Base-by-base conservation (phyloP, 2,888 invertebrate species). In the Melanchra persicariae region DNA sequence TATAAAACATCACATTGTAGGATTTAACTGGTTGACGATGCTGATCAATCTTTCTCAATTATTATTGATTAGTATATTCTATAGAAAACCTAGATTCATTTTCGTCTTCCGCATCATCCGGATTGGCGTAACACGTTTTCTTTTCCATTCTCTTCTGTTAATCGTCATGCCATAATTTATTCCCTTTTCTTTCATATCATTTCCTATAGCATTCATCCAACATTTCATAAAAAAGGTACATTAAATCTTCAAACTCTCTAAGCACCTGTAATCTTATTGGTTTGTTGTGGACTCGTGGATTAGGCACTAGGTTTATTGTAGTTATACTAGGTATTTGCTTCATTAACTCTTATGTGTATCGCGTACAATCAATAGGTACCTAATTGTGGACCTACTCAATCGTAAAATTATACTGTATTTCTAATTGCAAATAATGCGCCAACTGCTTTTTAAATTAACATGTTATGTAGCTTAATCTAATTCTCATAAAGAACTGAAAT, bases 331-430 rank as follows among this genome's bases (percentile, higher is more conserved):
- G n/a, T n/a, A 1, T 57, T 26, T 49, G 43, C 77, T 76, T 76
- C n/a, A 43, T 49, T 55, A 49, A 49, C 15, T 57, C 24, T 1
- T 19, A 34, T 68, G 6, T 49, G 1, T 77, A 43, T 57, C n/a
- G 19, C 4, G 7, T 54, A 30, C n/a, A 68, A 68, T 55, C 19
- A 77, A 34, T 70, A n/a, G n/a, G 47, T 76, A n/a, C n/a, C 8
- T 45, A 22, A n/a, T 10, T 49, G 30, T 76, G 52, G n/a, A n/a
- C n/a, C n/a, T 70, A 45, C 64, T 63, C 74, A 51, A 24, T 43
- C 22, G 22, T 57, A 22, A 52, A 22, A 52, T 26, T 15, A 34
- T 40, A 30, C 17, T 49, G 0, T 73, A 24, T 24, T 43, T 43
- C 71, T 40, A 6, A 22, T 19, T 8, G 10, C 10, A 26, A 43